phyloP scores from a whole-genome alignment of 2,113 vertebrate species.

The cattle (Bos taurus) region ARS-UCD2.0 NC_037331.1:68281501-68282000 shows the following conservation, averaged over 20 bases:
- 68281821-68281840: constrained; percentile 67
- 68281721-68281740: constrained; percentile 67
- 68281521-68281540: constrained; percentile 73
- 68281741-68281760: constrained; percentile 62
- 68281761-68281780: constrained; percentile 48
- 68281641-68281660: constrained; percentile 74
- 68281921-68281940: constrained; percentile 32
- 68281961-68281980: background rate
- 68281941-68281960: background rate
- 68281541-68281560: constrained; percentile 65
- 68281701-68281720: constrained; percentile 67
- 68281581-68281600: constrained; percentile 68
- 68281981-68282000: background rate
- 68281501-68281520: constrained; percentile 62
- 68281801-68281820: constrained; percentile 74
- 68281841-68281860: constrained; percentile 61
- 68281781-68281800: constrained; percentile 66
- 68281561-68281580: constrained; percentile 71
- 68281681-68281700: constrained; percentile 64
- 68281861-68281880: constrained; percentile 60
- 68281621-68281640: constrained; percentile 62
- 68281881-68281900: constrained; percentile 73
- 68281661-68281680: constrained; percentile 63
- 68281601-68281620: constrained; percentile 68
- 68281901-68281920: background rate